These are phyloP conservation scores for Ophonus ardosiacus DNA, from an alignment of 2,888 invertebrate species.

Conservation along the genomic window DNA sequence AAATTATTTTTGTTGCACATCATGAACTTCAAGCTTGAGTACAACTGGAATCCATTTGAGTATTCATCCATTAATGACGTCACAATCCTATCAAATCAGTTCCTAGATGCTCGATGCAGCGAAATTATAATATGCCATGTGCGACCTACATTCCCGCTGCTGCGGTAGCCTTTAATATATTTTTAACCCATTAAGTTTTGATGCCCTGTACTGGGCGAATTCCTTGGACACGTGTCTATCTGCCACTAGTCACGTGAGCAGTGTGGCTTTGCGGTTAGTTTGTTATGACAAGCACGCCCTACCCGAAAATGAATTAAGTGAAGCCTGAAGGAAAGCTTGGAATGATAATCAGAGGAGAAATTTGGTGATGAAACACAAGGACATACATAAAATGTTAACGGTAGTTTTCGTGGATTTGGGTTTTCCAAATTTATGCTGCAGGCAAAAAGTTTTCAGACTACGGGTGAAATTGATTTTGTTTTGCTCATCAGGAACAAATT, in stretches of 20 bases:
- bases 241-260: constrained; percentile 41
- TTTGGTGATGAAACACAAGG: neutral
- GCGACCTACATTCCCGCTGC: constrained; percentile 47
- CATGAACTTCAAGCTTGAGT: neutral
- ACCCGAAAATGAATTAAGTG: neutral
- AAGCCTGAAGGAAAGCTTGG: neutral
- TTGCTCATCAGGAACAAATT: too few species aligned
- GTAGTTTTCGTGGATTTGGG: too few species aligned
- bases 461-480: too few species aligned
- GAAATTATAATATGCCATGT: constrained; percentile 56
- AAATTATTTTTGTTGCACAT: too few species aligned
- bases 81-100: constrained; percentile 48
- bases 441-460: too few species aligned
- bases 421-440: too few species aligned
- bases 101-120: constrained; percentile 51
- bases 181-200: constrained; percentile 59
- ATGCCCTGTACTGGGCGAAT: constrained; percentile 46
- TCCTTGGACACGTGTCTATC: constrained; percentile 44
- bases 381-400: too few species aligned
- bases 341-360: neutral
- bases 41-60: neutral
- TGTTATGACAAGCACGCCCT: neutral
- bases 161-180: constrained; percentile 27
- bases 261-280: neutral
- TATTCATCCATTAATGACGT: constrained; percentile 23